Base-by-base conservation (phyloP, 1,140 invertebrate genomes). In the Muscidifurax raptorellus region DNA sequence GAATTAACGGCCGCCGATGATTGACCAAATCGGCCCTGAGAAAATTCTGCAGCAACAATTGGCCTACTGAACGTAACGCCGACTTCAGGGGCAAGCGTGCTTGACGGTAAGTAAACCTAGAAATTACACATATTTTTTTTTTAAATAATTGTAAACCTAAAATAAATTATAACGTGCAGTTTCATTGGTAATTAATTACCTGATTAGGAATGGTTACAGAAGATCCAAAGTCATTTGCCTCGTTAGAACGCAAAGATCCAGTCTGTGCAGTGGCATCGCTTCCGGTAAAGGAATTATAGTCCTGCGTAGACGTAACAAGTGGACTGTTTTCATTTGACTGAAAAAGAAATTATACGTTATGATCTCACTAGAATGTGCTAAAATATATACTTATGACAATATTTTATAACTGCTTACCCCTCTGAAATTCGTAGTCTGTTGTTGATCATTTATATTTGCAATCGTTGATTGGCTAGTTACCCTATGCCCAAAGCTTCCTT, bases 21-120 rank as follows among this genome's bases (percentile, higher is more conserved):
- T 25, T 30, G 9, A 69, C 76, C 40, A 25, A 82, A 64, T 71
- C 77, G 40, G 67, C 85, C 59, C 18, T 86, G 85, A 0, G 76
- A 81, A 32, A 89, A 80, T 18, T 82, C 83, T 1, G 86, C 36
- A 1, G 83, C 4, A 15, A 82, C 28, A 36, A 89, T 89, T 66
- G 90, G 90, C 74, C 83, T 87, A 30, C 86, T 88, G 40, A 89
- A 88, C 10, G 89, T 90, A n/a, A 89, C 86, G 0, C 88, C 89
- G 22, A 86, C n/a, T 13, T 80, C 86, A 69, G 90, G 87, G 6
- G 87, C 40, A 0, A 86, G 12, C n/a, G 88, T 89, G 1, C 69
- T 87, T 7, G 86, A 86, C 75, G 89, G 86, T 36, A 77, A 40
- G 40, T 87, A 87, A 40, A 87, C 85, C 87, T 88, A 85, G 83